phyloP scores from a whole-genome alignment of 2,888 invertebrate species.

The Lithophane ornitopus region DNA sequence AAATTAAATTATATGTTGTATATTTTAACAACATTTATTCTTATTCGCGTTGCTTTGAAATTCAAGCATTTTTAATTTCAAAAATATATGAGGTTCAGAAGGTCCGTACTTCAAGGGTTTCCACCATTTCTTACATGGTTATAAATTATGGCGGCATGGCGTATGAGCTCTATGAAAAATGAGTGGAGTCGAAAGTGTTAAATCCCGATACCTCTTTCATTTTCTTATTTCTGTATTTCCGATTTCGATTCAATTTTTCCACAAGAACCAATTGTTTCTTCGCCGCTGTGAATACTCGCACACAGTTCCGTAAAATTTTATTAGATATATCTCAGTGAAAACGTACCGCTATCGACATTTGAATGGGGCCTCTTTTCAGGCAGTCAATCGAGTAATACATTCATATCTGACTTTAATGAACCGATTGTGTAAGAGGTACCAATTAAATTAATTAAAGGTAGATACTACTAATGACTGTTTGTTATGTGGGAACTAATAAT shows the following conservation, averaged over 20 bases:
- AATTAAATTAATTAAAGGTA: constrained; percentile 29
- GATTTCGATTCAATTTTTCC: constrained; percentile 19
- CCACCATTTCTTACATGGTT: too few relatives aligned
- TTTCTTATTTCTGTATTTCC: constrained; percentile 28
- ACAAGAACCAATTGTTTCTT: constrained; percentile 39
- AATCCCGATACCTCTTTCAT: constrained; percentile 31
- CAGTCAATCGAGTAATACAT: constrained; percentile 17
- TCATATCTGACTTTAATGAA: constrained; percentile 20
- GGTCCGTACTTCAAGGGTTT: too few relatives aligned
- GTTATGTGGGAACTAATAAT: neutral
- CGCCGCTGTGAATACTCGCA: constrained; percentile 36
- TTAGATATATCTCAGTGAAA: constrained; percentile 32
- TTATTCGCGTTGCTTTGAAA: too few relatives aligned
- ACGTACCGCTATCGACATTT: constrained; percentile 29
- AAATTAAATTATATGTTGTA: too few relatives aligned
- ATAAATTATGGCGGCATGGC: too few relatives aligned
- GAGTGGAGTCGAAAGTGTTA: neutral
- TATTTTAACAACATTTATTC: too few relatives aligned
- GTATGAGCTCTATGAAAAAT: too few relatives aligned
- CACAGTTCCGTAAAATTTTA: constrained; percentile 43
- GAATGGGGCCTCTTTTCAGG: constrained; percentile 6
- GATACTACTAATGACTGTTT: constrained; percentile 9
- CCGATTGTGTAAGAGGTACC: constrained; percentile 7
- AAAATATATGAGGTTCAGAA: too few relatives aligned
- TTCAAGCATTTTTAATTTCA: too few relatives aligned